phyloP scores from a whole-genome alignment of 2,888 invertebrate species.

The Tortrix viridana region DNA sequence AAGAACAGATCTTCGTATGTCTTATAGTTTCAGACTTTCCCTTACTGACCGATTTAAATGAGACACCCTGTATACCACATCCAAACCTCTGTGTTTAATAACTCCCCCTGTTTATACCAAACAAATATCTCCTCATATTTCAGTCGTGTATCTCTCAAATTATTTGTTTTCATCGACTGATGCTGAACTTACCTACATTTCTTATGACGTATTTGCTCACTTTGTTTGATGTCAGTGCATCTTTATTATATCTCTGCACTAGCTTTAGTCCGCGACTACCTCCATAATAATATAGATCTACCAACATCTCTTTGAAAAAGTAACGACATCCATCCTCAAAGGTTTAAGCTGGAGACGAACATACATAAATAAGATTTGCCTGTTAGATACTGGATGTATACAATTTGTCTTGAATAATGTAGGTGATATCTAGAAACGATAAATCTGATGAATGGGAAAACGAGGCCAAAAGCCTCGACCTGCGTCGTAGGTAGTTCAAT shows the following conservation, averaged over 20 bases:
- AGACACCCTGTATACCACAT: no score
- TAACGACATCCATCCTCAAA: no score
- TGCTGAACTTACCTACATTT: constrained; percentile 26
- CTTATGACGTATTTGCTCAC: constrained; percentile 24
- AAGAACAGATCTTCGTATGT: no score
- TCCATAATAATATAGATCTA: no score
- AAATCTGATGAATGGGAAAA: constrained; percentile 43
- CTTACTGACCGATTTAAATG: no score
- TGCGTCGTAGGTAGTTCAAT: constrained; percentile 48
- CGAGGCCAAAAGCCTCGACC: constrained; percentile 44
- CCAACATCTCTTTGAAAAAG: no score
- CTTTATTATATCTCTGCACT: neutral
- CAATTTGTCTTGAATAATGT: constrained; percentile 6
- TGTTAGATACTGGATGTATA: neutral
- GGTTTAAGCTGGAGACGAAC: no score
- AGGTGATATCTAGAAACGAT: constrained; percentile 37
- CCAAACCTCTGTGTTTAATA: constrained; percentile 35
- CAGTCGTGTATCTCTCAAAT: constrained; percentile 66
- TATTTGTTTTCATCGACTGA: constrained; percentile 58
- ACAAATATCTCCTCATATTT: constrained; percentile 72
- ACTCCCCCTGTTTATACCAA: constrained; percentile 53
- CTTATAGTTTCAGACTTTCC: no score
- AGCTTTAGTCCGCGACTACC: neutral
- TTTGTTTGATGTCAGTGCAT: constrained; percentile 16
- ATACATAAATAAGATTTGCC: neutral